Percentiles rank a stretch among this genome's conserved stretches.
Evolutionary conservation across 2,797 vertebrate species (phyloP).

Genomic region (Sebastes nivosus): DNA sequence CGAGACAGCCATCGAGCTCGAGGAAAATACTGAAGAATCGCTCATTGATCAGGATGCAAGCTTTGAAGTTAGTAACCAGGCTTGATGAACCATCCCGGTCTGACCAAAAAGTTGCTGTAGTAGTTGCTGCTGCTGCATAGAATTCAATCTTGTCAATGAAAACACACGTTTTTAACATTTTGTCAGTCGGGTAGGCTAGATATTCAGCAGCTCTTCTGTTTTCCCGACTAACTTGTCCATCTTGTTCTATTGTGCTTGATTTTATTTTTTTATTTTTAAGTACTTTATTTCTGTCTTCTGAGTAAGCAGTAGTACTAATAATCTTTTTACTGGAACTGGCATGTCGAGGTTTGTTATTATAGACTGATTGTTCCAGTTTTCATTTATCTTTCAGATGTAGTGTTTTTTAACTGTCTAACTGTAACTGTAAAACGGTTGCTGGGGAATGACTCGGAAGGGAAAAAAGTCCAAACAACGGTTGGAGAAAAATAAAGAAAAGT

Average conservation of each 20-base stretch:
- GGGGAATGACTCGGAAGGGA: not conserved
- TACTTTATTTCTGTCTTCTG: conserved; percentile 25
- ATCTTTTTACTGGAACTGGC: conserved; percentile 53
- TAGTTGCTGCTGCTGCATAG: conserved; percentile 54
- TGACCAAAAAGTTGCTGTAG: conserved; percentile 49
- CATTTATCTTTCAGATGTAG: conserved; percentile 42
- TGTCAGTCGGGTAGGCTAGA: conserved; percentile 52
- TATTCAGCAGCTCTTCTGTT: conserved; percentile 41
- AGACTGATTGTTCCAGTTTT: conserved; percentile 48
- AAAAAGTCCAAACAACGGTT: not conserved
- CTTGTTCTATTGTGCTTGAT: conserved; percentile 36
- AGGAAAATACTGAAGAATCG: not conserved
- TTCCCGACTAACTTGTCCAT: conserved; percentile 47
- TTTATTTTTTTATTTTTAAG: not conserved
- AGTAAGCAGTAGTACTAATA: conserved; percentile 39
- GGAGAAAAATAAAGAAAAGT: not conserved
- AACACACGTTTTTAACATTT: conserved; percentile 57
- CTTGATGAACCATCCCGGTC: conserved; percentile 40
- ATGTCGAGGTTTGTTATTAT: conserved; percentile 46
- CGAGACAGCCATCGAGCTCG: not conserved
- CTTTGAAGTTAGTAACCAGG: conserved; percentile 35
- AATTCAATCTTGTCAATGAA: conserved; percentile 44
- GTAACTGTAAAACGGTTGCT: conserved; percentile 18
- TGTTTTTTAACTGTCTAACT: conserved; percentile 1
- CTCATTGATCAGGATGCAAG: conserved; percentile 14